Percentiles rank a stretch among this genome's conserved stretches.
Evolutionary conservation across 2,113 vertebrate genomes (phyloP).

Genomic region (Bubo blakistoni): DNA sequence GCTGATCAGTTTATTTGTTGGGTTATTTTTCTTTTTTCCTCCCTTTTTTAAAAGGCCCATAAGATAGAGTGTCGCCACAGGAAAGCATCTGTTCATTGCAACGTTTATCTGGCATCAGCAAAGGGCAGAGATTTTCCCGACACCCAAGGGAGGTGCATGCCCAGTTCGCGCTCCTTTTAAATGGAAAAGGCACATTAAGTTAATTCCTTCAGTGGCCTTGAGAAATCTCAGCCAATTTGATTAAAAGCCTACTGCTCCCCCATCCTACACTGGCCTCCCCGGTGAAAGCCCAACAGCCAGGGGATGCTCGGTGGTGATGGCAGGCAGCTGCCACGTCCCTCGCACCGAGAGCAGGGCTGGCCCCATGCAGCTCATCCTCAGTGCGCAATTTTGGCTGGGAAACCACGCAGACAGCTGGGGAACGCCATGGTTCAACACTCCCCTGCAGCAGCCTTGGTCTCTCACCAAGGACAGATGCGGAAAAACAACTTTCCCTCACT

Average conservation of each 20-base stretch:
- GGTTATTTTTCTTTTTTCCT: not conserved
- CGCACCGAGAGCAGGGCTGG: not conserved
- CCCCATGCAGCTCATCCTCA: not conserved
- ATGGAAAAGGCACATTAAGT: not conserved
- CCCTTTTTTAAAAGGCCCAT: not conserved
- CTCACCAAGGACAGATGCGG: not conserved
- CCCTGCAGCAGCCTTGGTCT: not conserved
- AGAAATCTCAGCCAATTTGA: not conserved
- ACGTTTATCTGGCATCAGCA: not conserved
- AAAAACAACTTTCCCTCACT: not conserved
- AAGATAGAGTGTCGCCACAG: not conserved
- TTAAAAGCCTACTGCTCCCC: not conserved
- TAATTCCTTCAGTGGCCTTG: not conserved
- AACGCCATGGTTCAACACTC: not conserved
- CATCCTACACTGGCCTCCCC: rapidly evolving
- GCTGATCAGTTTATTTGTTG: not conserved
- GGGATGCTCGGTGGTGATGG: rapidly evolving
- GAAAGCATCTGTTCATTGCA: not conserved
- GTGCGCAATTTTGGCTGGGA: not conserved
- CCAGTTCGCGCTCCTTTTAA: not conserved
- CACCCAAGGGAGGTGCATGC: not conserved
- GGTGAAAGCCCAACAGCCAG: rapidly evolving
- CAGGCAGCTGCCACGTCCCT: not conserved
- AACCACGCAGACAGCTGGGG: not conserved
- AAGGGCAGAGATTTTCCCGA: not conserved